These are phyloP conservation scores for Mellilla xanthometata DNA, from an alignment of 2,888 invertebrate species.

Conservation along the genomic window DNA sequence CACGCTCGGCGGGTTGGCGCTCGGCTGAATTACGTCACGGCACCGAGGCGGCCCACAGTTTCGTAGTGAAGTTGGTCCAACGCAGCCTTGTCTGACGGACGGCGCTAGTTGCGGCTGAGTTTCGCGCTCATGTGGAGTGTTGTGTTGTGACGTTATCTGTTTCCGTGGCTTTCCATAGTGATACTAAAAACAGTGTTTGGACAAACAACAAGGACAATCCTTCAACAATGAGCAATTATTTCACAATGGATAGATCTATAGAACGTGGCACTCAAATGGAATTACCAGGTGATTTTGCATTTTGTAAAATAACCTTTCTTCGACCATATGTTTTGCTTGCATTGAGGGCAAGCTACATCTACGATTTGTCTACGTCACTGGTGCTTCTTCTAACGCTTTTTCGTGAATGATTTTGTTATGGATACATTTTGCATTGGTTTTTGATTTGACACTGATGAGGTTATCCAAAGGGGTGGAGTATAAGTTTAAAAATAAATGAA, in stretches of 20 bases:
- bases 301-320: constrained; percentile 57
- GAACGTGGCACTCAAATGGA: constrained; percentile 60
- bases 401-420: background rate
- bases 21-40: background rate
- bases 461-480: too few relatives aligned
- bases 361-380: constrained; percentile 29
- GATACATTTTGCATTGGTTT: too few relatives aligned
- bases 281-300: constrained; percentile 58
- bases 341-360: constrained; percentile 48
- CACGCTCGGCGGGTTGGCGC: background rate
- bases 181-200: constrained; percentile 45
- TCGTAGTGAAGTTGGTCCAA: background rate
- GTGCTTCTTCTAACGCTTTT: constrained; percentile 19
- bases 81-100: background rate
- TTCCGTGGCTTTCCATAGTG: constrained; percentile 42
- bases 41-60: background rate
- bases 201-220: constrained; percentile 31
- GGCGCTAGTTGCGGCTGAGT: constrained; percentile 50
- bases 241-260: constrained; percentile 36
- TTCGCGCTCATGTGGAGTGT: constrained; percentile 65
- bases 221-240: constrained; percentile 51
- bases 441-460: too few relatives aligned
- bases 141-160: constrained; percentile 44
- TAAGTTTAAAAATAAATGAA: too few relatives aligned
- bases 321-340: constrained; percentile 58